phyloP scores from a whole-genome alignment of 2,797 vertebrate species.

The Huso huso region DNA sequence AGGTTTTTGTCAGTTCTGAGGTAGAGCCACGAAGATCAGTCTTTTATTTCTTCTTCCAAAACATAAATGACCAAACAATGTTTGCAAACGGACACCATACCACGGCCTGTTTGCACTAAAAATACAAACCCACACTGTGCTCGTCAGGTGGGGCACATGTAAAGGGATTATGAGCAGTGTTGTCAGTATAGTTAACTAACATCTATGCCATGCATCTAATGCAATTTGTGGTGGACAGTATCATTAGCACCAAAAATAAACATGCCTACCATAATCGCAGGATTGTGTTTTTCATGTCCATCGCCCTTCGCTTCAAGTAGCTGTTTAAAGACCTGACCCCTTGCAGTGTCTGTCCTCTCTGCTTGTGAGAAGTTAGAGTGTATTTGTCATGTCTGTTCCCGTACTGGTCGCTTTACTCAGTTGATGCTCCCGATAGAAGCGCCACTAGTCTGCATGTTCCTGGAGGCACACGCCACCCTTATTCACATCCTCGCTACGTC shows the following conservation, averaged over 20 bases:
- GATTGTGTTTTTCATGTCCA: slow-evolving; percentile 51
- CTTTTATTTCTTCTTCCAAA: slow-evolving; percentile 56
- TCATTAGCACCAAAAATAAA: slow-evolving; percentile 40
- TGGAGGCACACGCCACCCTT: slow-evolving; percentile 73
- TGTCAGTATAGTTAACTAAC: no score
- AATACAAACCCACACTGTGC: no score
- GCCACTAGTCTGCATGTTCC: slow-evolving; percentile 73
- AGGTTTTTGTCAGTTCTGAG: slow-evolving; percentile 58
- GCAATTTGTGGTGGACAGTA: slow-evolving; percentile 35
- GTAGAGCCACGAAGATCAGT: slow-evolving; percentile 53
- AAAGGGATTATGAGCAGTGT: no score
- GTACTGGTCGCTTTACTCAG: background rate
- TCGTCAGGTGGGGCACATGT: no score
- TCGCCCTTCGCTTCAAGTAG: slow-evolving; percentile 43
- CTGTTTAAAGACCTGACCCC: no score
- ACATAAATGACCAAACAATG: slow-evolving; percentile 24
- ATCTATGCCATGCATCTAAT: slow-evolving; percentile 30
- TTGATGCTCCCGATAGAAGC: slow-evolving; percentile 31
- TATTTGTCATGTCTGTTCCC: slow-evolving; percentile 35
- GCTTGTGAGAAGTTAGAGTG: slow-evolving; percentile 19
- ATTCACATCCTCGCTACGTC: slow-evolving; percentile 83
- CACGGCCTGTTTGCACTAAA: slow-evolving; percentile 30
- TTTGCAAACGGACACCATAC: slow-evolving; percentile 29
- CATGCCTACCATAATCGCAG: slow-evolving; percentile 40
- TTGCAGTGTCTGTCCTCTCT: slow-evolving; percentile 23